phyloP scores from a whole-genome alignment of 2,797 vertebrate genomes.

The Chiloscyllium punctatum region DNA sequence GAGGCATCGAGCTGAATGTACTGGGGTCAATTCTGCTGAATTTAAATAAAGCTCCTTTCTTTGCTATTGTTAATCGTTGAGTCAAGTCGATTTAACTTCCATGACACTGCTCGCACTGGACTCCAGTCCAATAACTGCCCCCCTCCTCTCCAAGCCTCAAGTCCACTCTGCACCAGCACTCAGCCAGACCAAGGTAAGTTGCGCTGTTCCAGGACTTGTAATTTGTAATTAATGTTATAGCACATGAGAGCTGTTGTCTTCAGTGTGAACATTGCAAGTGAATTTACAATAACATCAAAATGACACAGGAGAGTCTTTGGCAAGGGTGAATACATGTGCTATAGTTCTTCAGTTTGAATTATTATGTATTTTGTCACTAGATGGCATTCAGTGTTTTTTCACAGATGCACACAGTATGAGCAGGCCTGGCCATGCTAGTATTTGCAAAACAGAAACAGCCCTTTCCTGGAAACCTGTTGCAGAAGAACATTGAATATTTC shows the following conservation, averaged over 20 bases:
- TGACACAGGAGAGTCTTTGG: not conserved
- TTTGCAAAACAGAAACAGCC: not conserved
- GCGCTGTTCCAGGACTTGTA: too few species aligned
- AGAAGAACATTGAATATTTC: not conserved
- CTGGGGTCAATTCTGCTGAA: too few species aligned
- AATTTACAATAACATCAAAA: not conserved
- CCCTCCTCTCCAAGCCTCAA: too few species aligned
- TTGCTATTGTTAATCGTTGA: too few species aligned
- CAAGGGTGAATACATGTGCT: too few species aligned
- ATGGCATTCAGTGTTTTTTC: not conserved
- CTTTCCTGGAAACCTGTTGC: not conserved
- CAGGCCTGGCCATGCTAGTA: not conserved
- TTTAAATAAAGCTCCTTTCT: too few species aligned
- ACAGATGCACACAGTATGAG: not conserved
- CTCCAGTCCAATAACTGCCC: too few species aligned
- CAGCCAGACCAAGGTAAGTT: too few species aligned
- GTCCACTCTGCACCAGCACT: too few species aligned
- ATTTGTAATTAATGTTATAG: not conserved
- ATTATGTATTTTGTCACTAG: not conserved
- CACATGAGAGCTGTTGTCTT: not conserved
- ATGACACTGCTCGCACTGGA: too few species aligned
- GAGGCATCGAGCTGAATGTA: too few species aligned
- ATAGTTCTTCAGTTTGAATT: not conserved
- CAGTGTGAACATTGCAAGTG: not conserved
- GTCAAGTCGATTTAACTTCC: too few species aligned